phyloP scores from a whole-genome alignment of 2,888 invertebrate species.

The Tethea ocularis region DNA sequence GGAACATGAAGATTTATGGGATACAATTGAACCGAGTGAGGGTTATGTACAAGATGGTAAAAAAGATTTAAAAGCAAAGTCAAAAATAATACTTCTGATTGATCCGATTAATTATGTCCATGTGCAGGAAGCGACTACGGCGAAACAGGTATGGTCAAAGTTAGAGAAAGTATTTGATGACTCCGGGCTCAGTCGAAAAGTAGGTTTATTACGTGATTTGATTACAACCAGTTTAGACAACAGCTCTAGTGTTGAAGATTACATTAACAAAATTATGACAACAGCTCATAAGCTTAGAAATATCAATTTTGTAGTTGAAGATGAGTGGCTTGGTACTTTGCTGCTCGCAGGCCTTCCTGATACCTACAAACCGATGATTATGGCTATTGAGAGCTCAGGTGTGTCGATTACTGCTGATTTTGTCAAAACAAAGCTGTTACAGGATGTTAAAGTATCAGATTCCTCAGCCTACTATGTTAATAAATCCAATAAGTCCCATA shows the following conservation, averaged over 20 bases:
- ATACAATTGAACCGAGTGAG: conserved; percentile 12
- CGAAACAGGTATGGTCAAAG: conserved; percentile 14
- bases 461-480: conserved; percentile 4
- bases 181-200: not conserved
- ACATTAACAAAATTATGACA: conserved; percentile 10
- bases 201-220: conserved; percentile 3
- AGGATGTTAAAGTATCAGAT: conserved; percentile 10
- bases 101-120: conserved; percentile 22
- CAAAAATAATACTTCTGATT: conserved; percentile 18
- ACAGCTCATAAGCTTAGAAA: conserved; percentile 12
- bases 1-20: conserved; percentile 23
- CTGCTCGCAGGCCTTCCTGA: conserved; percentile 12
- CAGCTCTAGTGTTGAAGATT: not conserved
- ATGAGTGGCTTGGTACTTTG: conserved; percentile 13
- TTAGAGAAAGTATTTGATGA: conserved; percentile 1
- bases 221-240: not conserved
- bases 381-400: conserved; percentile 14
- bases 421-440: conserved; percentile 12
- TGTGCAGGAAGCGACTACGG: conserved; percentile 18
- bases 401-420: conserved; percentile 11
- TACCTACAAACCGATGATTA: conserved; percentile 12
- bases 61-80: conserved; percentile 9
- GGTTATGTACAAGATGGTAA: conserved; percentile 9
- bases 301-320: conserved; percentile 11
- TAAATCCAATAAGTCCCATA: not conserved